A percentile compares a stretch with the other conserved stretches of the same genome.
Conservation (phyloP, 2,888 invertebrate genomes). For the Drosophila hamatofila region DNA sequence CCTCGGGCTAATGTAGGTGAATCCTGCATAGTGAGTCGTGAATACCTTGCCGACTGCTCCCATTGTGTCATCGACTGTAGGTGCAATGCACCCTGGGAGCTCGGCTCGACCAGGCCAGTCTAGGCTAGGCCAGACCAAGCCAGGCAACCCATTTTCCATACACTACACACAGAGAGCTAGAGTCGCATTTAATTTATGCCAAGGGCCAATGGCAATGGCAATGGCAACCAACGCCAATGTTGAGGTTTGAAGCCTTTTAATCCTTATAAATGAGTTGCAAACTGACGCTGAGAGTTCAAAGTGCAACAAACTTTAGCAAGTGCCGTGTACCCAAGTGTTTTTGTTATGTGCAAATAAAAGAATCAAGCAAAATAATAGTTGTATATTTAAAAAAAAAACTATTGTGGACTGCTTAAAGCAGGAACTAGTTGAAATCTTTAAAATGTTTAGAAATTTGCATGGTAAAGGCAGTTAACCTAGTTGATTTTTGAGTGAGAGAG, state of each 20-base stretch:
- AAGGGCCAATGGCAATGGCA: constrained; percentile 77
- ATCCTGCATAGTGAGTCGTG: constrained; percentile 31
- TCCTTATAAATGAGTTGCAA: constrained; percentile 36
- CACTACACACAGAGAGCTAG: constrained; percentile 8
- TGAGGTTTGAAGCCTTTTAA: constrained; percentile 32
- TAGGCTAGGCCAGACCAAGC: not conserved
- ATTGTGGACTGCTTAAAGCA: not conserved
- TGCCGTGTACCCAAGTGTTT: constrained; percentile 6
- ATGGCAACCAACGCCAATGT: constrained; percentile 41
- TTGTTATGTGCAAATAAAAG: constrained; percentile 10
- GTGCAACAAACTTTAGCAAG: constrained; percentile 66
- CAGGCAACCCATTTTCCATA: constrained; percentile 65
- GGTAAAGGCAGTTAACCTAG: not conserved
- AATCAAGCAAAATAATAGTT: not conserved
- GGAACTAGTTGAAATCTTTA: not conserved
- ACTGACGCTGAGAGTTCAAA: constrained; percentile 61
- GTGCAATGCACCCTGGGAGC: constrained; percentile 43
- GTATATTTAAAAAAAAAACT: constrained; percentile 2
- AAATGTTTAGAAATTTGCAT: not conserved
- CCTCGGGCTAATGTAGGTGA: constrained; percentile 53
- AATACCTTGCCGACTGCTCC: constrained; percentile 19
- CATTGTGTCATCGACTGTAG: constrained; percentile 34
- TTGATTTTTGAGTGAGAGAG: not conserved
- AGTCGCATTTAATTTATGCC: constrained; percentile 76
- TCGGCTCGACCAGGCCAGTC: constrained; percentile 1